These are phyloP conservation scores for Lytechinus variegatus DNA, from an alignment of 35 echinoderm and acorn worm species.

Conservation along the genomic window DNA sequence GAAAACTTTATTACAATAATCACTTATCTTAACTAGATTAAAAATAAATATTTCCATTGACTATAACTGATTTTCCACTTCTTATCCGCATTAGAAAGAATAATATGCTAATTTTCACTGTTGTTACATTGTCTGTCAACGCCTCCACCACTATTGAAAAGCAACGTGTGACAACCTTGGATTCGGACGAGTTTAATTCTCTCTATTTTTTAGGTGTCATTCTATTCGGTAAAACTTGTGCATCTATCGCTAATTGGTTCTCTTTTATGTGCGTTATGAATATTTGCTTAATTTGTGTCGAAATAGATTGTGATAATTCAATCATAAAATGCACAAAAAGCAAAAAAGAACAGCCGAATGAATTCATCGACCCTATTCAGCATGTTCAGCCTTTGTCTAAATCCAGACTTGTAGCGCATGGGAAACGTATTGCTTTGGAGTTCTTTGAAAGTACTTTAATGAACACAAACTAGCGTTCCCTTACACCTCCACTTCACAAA, in stretches of 20 bases:
- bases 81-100: too few relatives aligned
- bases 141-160: neutral
- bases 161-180: neutral
- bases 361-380: neutral
- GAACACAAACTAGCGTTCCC: neutral
- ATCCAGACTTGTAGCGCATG: neutral
- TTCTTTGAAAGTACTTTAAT: neutral
- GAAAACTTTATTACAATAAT: too few relatives aligned
- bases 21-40: too few relatives aligned
- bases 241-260: neutral
- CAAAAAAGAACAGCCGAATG: neutral
- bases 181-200: neutral
- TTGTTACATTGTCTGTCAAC: neutral
- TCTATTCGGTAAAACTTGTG: neutral
- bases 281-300: neutral
- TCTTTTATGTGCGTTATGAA: neutral
- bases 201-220: neutral
- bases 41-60: too few relatives aligned
- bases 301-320: neutral
- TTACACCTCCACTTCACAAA: neutral
- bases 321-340: neutral
- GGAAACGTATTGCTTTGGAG: neutral
- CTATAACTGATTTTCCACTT: too few relatives aligned
- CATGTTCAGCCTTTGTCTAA: neutral
- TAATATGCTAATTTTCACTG: neutral